phyloP scores from a whole-genome alignment of 2,888 invertebrate species.

The Sesia apiformis region DNA sequence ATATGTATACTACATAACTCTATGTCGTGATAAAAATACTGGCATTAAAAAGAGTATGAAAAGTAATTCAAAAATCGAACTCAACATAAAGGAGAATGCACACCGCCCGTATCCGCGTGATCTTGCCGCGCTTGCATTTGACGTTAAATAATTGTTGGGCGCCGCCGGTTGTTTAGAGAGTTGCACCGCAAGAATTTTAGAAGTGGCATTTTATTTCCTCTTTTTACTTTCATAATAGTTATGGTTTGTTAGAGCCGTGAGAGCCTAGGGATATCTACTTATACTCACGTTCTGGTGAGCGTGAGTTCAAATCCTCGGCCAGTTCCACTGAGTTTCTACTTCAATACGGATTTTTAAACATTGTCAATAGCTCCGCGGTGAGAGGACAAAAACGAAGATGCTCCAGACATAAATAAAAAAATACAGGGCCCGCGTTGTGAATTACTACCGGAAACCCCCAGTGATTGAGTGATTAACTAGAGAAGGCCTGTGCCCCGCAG shows the following conservation, averaged over 20 bases:
- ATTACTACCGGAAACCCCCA: too few species aligned
- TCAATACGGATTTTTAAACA: too few species aligned
- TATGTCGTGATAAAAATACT: not conserved
- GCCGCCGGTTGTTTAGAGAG: constrained; percentile 9
- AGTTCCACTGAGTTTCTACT: too few species aligned
- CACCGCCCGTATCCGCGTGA: constrained; percentile 17
- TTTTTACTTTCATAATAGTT: not conserved
- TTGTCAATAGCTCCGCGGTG: too few species aligned
- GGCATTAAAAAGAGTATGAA: not conserved
- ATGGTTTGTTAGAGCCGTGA: too few species aligned
- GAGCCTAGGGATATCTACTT: not conserved
- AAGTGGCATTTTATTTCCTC: constrained; percentile 13
- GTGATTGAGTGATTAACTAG: too few species aligned
- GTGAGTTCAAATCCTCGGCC: not conserved
- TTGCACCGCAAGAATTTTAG: constrained; percentile 9
- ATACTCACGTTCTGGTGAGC: not conserved
- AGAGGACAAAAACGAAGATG: too few species aligned
- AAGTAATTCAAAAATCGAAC: constrained; percentile 19
- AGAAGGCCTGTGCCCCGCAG: too few species aligned
- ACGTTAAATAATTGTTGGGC: constrained; percentile 59
- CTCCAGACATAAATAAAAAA: too few species aligned
- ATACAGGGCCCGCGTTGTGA: too few species aligned
- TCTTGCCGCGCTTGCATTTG: constrained; percentile 48
- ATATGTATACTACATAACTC: too few species aligned
- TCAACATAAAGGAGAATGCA: constrained; percentile 13